phyloP scores from a whole-genome alignment of 2,113 vertebrate species.

The Marmota flaviventris region DNA sequence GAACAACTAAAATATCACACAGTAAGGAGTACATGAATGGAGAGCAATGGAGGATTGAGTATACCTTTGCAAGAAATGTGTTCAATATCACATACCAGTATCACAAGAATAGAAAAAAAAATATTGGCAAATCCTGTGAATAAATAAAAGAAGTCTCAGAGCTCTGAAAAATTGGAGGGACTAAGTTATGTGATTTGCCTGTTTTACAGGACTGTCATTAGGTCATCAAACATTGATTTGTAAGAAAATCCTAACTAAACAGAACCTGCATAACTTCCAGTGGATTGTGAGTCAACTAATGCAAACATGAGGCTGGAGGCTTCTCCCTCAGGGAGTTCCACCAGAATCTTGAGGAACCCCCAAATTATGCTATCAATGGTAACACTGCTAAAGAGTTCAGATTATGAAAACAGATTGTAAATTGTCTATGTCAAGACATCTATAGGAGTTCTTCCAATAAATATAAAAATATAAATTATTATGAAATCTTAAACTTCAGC shows the following conservation, averaged over 20 bases:
- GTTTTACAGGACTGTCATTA: background rate
- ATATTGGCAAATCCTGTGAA: background rate
- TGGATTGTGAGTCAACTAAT: background rate
- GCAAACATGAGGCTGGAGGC: background rate
- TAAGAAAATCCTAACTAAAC: background rate
- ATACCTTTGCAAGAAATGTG: background rate
- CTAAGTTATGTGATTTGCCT: background rate
- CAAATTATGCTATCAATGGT: background rate
- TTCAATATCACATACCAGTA: background rate
- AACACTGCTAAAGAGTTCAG: background rate
- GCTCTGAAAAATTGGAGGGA: background rate
- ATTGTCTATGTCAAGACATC: background rate
- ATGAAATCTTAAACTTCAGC: background rate
- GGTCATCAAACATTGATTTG: background rate
- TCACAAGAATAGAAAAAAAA: background rate
- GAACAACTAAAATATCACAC: background rate
- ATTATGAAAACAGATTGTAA: background rate
- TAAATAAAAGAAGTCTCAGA: background rate
- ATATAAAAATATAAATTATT: background rate
- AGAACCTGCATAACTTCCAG: background rate
- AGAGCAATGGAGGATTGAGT: background rate
- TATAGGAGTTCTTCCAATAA: background rate
- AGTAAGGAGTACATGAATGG: accelerated
- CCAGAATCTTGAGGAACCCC: background rate
- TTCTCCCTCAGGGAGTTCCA: background rate